A percentile compares a stretch with the other conserved stretches of the same genome.
Evolutionary conservation across 2,113 vertebrate genomes (phyloP).

Genomic region (Macquaria ambigua): DNA sequence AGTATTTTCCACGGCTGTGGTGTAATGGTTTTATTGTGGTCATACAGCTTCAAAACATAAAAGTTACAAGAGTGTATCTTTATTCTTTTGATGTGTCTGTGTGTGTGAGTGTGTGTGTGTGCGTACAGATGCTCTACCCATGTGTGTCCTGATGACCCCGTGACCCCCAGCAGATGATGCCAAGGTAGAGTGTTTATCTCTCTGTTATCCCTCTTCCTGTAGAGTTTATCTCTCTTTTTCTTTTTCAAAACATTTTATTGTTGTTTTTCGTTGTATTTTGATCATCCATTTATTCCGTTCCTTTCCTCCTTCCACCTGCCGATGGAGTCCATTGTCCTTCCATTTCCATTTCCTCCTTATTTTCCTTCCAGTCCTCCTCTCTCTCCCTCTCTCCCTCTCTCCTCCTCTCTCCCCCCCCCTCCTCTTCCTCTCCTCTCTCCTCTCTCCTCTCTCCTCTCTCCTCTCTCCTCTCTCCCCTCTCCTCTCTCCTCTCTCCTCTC

Average conservation of each 20-base stretch:
- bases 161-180: background rate
- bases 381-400: too few relatives aligned
- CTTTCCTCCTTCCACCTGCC: too few relatives aligned
- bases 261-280: too few relatives aligned
- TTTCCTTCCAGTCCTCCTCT: too few relatives aligned
- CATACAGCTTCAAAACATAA: background rate
- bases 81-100: background rate
- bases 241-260: background rate
- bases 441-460: rapidly evolving
- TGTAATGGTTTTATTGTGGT: background rate
- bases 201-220: background rate
- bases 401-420: too few relatives aligned
- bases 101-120: background rate
- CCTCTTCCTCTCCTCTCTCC: too few relatives aligned
- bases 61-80: background rate
- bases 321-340: too few relatives aligned
- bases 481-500: too few relatives aligned
- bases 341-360: too few relatives aligned
- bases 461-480: background rate
- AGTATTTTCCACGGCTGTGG: too few relatives aligned
- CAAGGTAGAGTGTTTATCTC: conserved; percentile 1
- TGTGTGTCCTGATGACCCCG: conserved; percentile 5
- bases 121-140: background rate
- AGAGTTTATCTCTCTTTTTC: background rate
- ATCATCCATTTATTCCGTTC: too few relatives aligned